Base-by-base conservation (phyloP, 2,888 invertebrate species). In the Hyppa rectilinea region DNA sequence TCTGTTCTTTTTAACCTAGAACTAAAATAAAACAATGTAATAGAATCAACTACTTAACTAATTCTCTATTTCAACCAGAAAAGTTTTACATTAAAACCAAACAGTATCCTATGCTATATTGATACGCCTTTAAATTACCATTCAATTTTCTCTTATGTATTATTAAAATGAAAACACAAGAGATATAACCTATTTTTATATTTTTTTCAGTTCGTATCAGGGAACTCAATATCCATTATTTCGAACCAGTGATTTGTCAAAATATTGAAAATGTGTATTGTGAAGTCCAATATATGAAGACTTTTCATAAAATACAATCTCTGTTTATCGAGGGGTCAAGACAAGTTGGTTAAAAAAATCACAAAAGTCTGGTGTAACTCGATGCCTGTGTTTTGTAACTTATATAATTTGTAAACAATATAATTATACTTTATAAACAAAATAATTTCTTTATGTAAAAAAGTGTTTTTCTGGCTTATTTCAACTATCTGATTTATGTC, bases 231-330 rank as follows among this genome's bases (percentile, higher is more conserved):
- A 82, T 81, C 69, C 75, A 75, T 75, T 76, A 71, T 80, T 81
- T 73, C 84, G 68, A 75, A 59, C 75, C 87, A 87, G 34, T 85
- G 87, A 85, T 71, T 87, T 84, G 86, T 84, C 83, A 75, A 85
- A 86, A 86, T 81, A 74, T 40, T 69, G 69, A 66, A 74, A 73
- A 73, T 69, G 31, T 77, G 66, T 50, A 75, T 50, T 76, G 45
- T 62, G 36, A 75, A 58, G 6, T 31, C 84, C 81, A 86, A 34
- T 63, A 1, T 71, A 14, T 23, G 7, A 53, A 75, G 82, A 79
- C 10, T 78, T 70, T n/a, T 52, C 9, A 5, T 26, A 1, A 38
- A 31, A 38, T 29, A 66, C 58, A 70, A 63, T 71, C 43, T 49
- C 36, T 61, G 49, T 38, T n/a, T 17, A 6, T 26, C 17, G n/a